Conservation (phyloP, 1,140 invertebrate species). For the Drosophila lowei region DNA sequence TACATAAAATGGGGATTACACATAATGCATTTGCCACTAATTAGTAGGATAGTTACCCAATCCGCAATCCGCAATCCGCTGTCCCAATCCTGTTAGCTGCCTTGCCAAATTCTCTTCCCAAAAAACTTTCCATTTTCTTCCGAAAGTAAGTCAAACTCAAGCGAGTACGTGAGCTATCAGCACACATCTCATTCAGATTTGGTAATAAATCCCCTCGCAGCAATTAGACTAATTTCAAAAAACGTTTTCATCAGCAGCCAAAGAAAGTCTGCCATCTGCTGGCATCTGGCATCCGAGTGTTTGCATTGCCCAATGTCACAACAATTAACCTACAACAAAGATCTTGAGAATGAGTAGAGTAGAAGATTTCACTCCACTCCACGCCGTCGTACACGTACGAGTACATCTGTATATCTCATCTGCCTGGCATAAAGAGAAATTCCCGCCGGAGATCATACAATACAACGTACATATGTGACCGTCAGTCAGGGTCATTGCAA, state of each 20-base stretch:
- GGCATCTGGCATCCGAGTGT: constrained; percentile 29
- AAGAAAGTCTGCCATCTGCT: constrained; percentile 57
- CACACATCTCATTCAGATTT: constrained; percentile 36
- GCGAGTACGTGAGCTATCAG: constrained; percentile 35
- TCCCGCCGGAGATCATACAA: constrained; percentile 36
- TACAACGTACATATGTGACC: constrained; percentile 13
- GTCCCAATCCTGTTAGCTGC: not conserved
- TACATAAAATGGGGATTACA: constrained; percentile 32
- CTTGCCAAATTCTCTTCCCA: constrained; percentile 10
- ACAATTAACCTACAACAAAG: constrained; percentile 74
- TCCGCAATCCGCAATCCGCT: not conserved
- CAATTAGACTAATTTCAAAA: constrained; percentile 51
- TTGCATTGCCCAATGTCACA: constrained; percentile 71
- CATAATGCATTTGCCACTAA: constrained; percentile 48
- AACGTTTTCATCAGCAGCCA: constrained; percentile 53
- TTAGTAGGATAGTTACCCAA: constrained; percentile 38
- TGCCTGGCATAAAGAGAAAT: constrained; percentile 52
- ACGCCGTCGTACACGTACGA: too few relatives aligned
- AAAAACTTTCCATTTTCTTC: constrained; percentile 51
- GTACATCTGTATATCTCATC: constrained; percentile 39
- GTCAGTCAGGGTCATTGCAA: constrained; percentile 48
- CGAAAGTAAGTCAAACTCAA: constrained; percentile 20
- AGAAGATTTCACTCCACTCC: constrained; percentile 64
- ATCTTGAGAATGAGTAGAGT: constrained; percentile 61
- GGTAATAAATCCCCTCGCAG: constrained; percentile 34